Evolutionary conservation across 2,113 vertebrate genomes (phyloP).

Genomic region (Pipa parva): DNA sequence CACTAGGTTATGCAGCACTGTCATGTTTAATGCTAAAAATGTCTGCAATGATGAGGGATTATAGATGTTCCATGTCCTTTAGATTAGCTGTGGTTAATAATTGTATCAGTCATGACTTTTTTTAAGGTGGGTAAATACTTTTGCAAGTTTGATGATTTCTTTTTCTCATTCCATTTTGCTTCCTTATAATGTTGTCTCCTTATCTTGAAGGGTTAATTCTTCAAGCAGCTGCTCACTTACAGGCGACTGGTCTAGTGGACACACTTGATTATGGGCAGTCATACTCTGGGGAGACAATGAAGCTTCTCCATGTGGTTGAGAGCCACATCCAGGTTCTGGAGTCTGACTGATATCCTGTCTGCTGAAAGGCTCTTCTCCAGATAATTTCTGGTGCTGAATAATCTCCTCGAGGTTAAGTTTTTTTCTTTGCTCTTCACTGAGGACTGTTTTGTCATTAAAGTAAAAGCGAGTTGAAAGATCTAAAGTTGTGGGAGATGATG

Average conservation of each 20-base stretch:
- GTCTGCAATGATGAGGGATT: too few species aligned
- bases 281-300: background rate
- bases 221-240: conserved; percentile 6
- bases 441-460: conserved; percentile 76
- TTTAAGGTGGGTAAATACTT: background rate
- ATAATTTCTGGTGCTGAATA: background rate
- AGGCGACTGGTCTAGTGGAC: background rate
- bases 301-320: conserved; percentile 8
- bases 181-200: conserved; percentile 26
- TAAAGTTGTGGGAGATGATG: conserved; percentile 80
- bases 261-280: background rate
- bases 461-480: conserved; percentile 81
- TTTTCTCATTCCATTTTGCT: background rate
- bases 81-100: background rate
- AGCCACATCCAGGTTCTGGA: background rate
- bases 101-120: background rate
- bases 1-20: too few species aligned
- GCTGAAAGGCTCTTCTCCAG: background rate
- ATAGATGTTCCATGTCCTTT: background rate
- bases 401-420: conserved; percentile 30
- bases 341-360: background rate
- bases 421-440: conserved; percentile 64
- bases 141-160: background rate
- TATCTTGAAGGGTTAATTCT: conserved; percentile 6
- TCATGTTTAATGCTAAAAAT: too few species aligned